These are phyloP conservation scores for Odocoileus virginianus DNA, from an alignment of 2,113 vertebrate species.

Conservation along the genomic window DNA sequence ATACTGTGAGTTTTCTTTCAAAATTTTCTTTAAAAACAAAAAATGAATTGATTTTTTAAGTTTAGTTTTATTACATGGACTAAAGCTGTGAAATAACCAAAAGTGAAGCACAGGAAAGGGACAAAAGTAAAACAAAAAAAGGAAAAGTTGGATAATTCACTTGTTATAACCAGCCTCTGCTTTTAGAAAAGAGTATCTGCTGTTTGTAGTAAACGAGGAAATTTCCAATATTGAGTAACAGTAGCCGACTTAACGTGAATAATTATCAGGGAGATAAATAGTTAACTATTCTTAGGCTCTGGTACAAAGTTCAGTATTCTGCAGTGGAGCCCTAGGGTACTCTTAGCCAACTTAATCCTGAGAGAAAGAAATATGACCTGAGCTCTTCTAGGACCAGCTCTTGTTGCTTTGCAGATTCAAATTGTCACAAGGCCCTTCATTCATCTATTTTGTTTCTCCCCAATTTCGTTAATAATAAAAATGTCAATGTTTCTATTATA, in stretches of 20 bases:
- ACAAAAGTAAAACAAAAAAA: conserved; percentile 2
- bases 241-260: neutral
- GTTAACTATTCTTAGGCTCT: neutral
- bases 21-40: neutral
- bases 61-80: neutral
- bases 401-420: neutral
- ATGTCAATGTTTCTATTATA: neutral
- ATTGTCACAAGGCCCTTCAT: neutral
- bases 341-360: neutral
- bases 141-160: neutral
- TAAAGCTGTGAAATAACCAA: neutral
- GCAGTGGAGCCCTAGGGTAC: neutral
- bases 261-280: neutral
- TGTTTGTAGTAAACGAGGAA: neutral
- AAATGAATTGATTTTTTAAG: neutral
- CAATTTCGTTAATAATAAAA: neutral
- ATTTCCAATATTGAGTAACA: neutral
- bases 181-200: neutral
- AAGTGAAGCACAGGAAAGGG: neutral
- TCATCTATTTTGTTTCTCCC: neutral
- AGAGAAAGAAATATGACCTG: neutral
- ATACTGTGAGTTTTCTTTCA: neutral
- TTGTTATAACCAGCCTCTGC: neutral
- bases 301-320: conserved; percentile 4
- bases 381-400: neutral